phyloP scores from a whole-genome alignment of 2,797 vertebrate genomes.

The Triplophysa bombifrons region DNA sequence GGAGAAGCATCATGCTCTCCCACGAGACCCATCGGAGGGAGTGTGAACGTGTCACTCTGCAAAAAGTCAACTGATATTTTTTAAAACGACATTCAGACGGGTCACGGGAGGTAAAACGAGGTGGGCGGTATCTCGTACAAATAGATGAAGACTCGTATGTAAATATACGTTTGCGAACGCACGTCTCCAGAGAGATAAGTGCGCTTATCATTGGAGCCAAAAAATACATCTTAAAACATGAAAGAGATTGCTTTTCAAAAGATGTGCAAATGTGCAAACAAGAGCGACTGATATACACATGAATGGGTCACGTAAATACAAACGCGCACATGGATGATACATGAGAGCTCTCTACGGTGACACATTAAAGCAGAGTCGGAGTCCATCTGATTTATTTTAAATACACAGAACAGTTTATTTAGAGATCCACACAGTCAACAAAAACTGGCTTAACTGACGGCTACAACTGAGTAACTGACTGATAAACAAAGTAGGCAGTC shows the following conservation, averaged over 20 bases:
- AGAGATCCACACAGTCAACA: conserved; percentile 26
- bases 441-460: conserved; percentile 13
- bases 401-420: conserved; percentile 39
- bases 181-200: background rate
- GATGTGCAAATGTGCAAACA: conserved; percentile 46
- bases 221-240: conserved; percentile 38
- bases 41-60: conserved; percentile 42
- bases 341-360: conserved; percentile 28
- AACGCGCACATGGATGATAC: conserved; percentile 7
- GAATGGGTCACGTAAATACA: conserved; percentile 21
- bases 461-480: conserved; percentile 1
- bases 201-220: conserved; percentile 11
- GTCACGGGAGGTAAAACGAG: conserved; percentile 2
- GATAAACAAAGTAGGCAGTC: conserved; percentile 5
- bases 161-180: background rate
- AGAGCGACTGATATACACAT: conserved; percentile 28
- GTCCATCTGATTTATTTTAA: conserved; percentile 38
- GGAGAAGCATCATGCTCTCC: conserved; percentile 38
- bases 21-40: conserved; percentile 40
- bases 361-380: conserved; percentile 3
- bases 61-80: conserved; percentile 41
- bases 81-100: conserved; percentile 35
- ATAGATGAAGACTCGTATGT: conserved; percentile 9
- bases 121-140: conserved; percentile 6
- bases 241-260: conserved; percentile 32